These are phyloP conservation scores for Sinocyclocheilus grahami DNA, from an alignment of 2,113 vertebrate species.

Conservation along the genomic window DNA sequence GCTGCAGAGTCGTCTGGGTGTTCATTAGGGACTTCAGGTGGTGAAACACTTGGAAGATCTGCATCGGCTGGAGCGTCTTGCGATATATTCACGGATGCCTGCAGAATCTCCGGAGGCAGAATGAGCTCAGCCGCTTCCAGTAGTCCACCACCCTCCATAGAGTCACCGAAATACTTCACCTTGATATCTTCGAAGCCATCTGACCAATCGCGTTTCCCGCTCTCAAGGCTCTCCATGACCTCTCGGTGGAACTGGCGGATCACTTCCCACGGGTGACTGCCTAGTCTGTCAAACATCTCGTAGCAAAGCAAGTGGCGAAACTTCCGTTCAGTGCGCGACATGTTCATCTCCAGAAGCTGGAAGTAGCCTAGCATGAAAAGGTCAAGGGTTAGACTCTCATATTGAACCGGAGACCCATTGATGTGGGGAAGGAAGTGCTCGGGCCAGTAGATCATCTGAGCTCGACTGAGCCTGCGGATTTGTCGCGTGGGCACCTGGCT, in stretches of 20 bases:
- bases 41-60: slow-evolving; percentile 46
- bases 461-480: slow-evolving; percentile 78
- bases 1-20: slow-evolving; percentile 27
- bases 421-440: slow-evolving; percentile 92
- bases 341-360: slow-evolving; percentile 94
- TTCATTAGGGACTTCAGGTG: slow-evolving; percentile 37
- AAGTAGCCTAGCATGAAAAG: slow-evolving; percentile 99
- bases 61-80: slow-evolving; percentile 46
- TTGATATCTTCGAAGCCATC: slow-evolving; percentile 93
- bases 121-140: slow-evolving; percentile 65
- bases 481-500: slow-evolving; percentile 82
- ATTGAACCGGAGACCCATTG: slow-evolving; percentile 78
- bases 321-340: slow-evolving; percentile 88
- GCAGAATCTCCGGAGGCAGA: slow-evolving; percentile 57
- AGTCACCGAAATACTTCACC: slow-evolving; percentile 84
- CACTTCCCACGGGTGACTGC: slow-evolving; percentile 87
- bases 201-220: slow-evolving; percentile 81
- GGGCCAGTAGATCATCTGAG: slow-evolving; percentile 89
- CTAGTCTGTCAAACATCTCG: slow-evolving; percentile 95
- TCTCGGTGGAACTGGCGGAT: slow-evolving; percentile 90
- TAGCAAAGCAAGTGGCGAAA: slow-evolving; percentile 96
- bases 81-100: slow-evolving; percentile 40
- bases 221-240: slow-evolving; percentile 85
- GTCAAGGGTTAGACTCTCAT: slow-evolving; percentile 89
- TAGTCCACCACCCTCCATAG: slow-evolving; percentile 60